Percentiles rank a stretch among this genome's conserved stretches.
Conservation (phyloP, 1,140 invertebrate genomes). For the Diprion similis region DNA sequence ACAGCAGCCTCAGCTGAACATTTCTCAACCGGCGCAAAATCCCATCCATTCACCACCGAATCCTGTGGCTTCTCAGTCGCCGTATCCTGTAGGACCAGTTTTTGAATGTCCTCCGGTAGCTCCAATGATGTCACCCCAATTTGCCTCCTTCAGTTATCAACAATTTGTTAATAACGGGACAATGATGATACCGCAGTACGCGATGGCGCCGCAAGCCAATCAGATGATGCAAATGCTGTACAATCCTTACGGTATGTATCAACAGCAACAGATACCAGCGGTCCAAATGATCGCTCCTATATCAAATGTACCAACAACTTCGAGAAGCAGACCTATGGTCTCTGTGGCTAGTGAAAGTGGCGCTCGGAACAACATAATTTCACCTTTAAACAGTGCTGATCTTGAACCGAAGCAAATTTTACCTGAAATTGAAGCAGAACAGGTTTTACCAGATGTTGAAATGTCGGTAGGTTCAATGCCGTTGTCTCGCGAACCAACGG, state of each 20-base stretch:
- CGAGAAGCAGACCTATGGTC: slow-evolving; percentile 42
- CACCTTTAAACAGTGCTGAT: slow-evolving; percentile 21
- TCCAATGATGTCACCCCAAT: slow-evolving; percentile 57
- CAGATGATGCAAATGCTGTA: slow-evolving; percentile 66
- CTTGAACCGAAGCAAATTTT: slow-evolving; percentile 39
- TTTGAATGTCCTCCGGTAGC: slow-evolving; percentile 57
- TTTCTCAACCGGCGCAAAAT: slow-evolving; percentile 26
- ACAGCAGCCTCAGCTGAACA: slow-evolving; percentile 3
- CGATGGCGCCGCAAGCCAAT: slow-evolving; percentile 63
- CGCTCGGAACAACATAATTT: slow-evolving; percentile 36
- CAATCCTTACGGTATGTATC: slow-evolving; percentile 63
- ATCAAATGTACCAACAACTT: slow-evolving; percentile 53
- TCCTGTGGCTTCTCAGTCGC: slow-evolving; percentile 36
- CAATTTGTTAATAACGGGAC: slow-evolving; percentile 66
- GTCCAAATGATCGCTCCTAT: slow-evolving; percentile 64
- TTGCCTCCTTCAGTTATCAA: slow-evolving; percentile 65
- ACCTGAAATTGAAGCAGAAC: slow-evolving; percentile 34
- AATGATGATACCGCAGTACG: slow-evolving; percentile 64
- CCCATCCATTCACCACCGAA: slow-evolving; percentile 25
- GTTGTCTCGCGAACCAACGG: neutral
- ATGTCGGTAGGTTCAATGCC: slow-evolving; percentile 23
- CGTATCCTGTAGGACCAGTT: slow-evolving; percentile 51
- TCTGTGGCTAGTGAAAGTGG: slow-evolving; percentile 35
- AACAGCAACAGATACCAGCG: slow-evolving; percentile 63
- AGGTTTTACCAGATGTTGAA: slow-evolving; percentile 46